These are phyloP conservation scores for Dromiciops gliroides DNA, from an alignment of 2,113 vertebrate genomes.

Conservation along the genomic window DNA sequence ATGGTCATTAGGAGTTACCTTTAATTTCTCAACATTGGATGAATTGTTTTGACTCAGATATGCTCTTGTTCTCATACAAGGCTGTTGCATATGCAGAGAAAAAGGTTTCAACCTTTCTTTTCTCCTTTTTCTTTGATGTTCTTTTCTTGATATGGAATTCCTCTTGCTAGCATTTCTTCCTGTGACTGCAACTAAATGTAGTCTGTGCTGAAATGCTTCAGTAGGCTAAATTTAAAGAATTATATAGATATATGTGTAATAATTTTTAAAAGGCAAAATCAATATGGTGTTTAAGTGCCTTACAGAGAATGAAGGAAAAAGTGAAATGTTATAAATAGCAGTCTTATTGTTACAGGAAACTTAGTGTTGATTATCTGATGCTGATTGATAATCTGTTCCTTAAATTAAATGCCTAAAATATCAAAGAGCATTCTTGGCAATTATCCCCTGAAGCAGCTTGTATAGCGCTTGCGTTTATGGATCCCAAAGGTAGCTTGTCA, in stretches of 20 bases:
- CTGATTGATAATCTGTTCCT: constrained; percentile 22
- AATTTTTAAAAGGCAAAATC: constrained; percentile 48
- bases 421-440: not conserved
- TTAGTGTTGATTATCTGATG: constrained; percentile 33
- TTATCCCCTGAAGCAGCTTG: constrained; percentile 33
- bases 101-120: not conserved
- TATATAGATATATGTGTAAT: not conserved
- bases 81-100: not conserved
- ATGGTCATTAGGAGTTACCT: not conserved
- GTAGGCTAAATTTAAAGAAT: constrained; percentile 49
- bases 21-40: constrained; percentile 75
- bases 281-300: constrained; percentile 26
- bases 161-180: not conserved
- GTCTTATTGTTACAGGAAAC: constrained; percentile 30
- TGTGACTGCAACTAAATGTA: constrained; percentile 27
- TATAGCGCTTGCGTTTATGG: constrained; percentile 11
- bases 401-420: not conserved
- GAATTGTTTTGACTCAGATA: constrained; percentile 65
- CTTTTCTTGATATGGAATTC: not conserved
- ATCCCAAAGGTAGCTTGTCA: not conserved
- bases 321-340: constrained; percentile 9
- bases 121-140: not conserved
- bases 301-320: constrained; percentile 28
- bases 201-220: constrained; percentile 43
- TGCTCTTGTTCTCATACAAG: not conserved